Evolutionary conservation across 2,797 vertebrate genomes (phyloP), one percentile per base, ranked within the genome.

Genomic region (Falco rusticolus): DNA sequence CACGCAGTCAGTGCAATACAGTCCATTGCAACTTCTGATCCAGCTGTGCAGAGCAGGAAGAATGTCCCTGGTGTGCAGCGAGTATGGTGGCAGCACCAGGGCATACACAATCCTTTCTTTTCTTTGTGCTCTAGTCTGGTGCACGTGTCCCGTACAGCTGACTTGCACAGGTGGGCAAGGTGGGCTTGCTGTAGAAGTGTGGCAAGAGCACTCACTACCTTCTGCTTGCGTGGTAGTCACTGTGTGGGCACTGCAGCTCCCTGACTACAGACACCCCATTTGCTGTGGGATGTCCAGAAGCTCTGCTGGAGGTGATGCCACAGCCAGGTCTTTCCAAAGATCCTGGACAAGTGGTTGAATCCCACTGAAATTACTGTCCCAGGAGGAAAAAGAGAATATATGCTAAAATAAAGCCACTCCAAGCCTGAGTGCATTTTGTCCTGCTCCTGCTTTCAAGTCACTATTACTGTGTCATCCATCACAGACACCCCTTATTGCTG

Each of bases 171-270:
- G 5, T n/a, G 11, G 6, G 48, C 41, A 12, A 34, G 19, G 8
- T 34, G 61, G 48, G 10, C 60, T 60, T 63, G 21, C 51, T 13
- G 14, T 5, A n/a, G 34, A 24, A 13, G 34, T 0, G 15, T 6
- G 37, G 22, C 59, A 28, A 60, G n/a, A 45, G 2, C 41, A 31
- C 14, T n/a, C 41, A 31, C 14, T n/a, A 6, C 47, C 48, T 37
- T 41, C 28, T 0, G 0, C 45, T 15, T 6, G 3, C 5, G 26
- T 0, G 0, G 50, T 54, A 7, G 45, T 41, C 14, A 1, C n/a
- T 6, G 1, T 1, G 18, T 10, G 1, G 7, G 3, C 2, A 0
- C 3, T 4, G 48, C 60, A 47, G 57, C n/a, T 18, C 21, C 34
- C 37, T 33, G 29, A 5, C 29, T 37, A 10, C 21, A 24, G 19